phyloP scores from a whole-genome alignment of 2,113 vertebrate species.

The Lepus europaeus region DNA sequence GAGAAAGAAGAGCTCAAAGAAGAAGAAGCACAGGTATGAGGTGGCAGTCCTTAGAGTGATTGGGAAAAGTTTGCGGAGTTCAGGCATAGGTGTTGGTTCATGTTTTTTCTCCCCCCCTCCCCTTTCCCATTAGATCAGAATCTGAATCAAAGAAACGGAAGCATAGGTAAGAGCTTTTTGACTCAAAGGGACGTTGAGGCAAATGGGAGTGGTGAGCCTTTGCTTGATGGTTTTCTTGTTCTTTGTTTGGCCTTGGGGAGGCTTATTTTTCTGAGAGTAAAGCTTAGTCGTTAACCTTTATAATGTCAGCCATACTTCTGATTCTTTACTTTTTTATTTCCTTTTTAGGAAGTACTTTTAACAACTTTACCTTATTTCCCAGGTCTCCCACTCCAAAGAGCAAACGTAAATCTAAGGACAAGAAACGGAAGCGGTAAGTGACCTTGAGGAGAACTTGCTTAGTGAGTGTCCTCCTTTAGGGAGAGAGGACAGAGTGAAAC shows the following conservation, averaged over 20 bases:
- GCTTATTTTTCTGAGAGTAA: not conserved
- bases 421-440: slow-evolving; percentile 86
- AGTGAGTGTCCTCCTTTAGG: not conserved
- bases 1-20: slow-evolving; percentile 92
- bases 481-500: not conserved
- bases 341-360: not conserved
- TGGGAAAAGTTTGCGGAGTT: not conserved
- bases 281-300: not conserved
- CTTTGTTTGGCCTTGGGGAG: not conserved
- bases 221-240: not conserved
- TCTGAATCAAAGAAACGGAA: slow-evolving; percentile 87
- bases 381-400: slow-evolving; percentile 87
- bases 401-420: slow-evolving; percentile 87
- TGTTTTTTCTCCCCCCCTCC: not conserved
- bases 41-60: not conserved
- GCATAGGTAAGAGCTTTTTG: slow-evolving; percentile 82
- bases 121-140: slow-evolving; percentile 77
- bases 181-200: not conserved
- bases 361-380: not conserved
- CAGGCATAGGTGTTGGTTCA: not conserved
- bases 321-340: not conserved
- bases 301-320: not conserved
- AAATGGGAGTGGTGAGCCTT: not conserved
- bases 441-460: not conserved
- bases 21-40: slow-evolving; percentile 93